phyloP scores from a whole-genome alignment of 2,113 vertebrate genomes.

The Corythoichthys haematopterus region DNA sequence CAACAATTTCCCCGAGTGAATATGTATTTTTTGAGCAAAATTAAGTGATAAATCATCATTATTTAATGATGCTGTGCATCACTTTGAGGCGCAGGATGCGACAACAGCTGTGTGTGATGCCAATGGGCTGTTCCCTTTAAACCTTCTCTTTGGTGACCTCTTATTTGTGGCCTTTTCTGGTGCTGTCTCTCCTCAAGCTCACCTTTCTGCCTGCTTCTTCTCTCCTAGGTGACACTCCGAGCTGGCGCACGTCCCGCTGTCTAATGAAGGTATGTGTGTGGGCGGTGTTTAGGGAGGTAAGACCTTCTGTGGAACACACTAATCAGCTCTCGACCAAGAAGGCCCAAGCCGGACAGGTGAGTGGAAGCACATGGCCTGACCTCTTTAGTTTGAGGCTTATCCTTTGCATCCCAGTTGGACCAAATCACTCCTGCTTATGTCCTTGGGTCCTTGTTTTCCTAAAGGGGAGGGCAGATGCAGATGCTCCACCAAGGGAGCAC shows the following conservation, averaged over 20 bases:
- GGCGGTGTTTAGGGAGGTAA: conserved; percentile 59
- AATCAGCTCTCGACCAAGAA: conserved; percentile 63
- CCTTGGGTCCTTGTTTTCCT: conserved; percentile 32
- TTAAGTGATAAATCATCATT: conserved; percentile 65
- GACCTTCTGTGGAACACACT: conserved; percentile 62
- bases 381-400: conserved; percentile 53
- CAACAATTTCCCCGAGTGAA: conserved; percentile 59
- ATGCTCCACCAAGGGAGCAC: conserved; percentile 62
- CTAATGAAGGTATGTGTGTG: conserved; percentile 52
- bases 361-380: conserved; percentile 42
- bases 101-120: conserved; percentile 56
- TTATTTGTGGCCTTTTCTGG: conserved; percentile 11
- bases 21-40: conserved; percentile 51
- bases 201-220: conserved; percentile 44
- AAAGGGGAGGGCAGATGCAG: conserved; percentile 44
- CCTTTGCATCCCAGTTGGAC: conserved; percentile 45
- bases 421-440: conserved; percentile 40
- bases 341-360: conserved; percentile 58
- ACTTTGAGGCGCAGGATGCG: conserved; percentile 43
- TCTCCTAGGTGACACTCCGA: conserved; percentile 49
- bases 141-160: conserved; percentile 15
- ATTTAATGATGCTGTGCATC: conserved; percentile 61
- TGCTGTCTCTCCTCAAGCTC: conserved; percentile 23
- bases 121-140: conserved; percentile 24
- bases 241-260: conserved; percentile 53